Evolutionary conservation across 2,113 vertebrate genomes (phyloP), one percentile per base, ranked within the genome.

Genomic region (Colossoma macropomum): DNA sequence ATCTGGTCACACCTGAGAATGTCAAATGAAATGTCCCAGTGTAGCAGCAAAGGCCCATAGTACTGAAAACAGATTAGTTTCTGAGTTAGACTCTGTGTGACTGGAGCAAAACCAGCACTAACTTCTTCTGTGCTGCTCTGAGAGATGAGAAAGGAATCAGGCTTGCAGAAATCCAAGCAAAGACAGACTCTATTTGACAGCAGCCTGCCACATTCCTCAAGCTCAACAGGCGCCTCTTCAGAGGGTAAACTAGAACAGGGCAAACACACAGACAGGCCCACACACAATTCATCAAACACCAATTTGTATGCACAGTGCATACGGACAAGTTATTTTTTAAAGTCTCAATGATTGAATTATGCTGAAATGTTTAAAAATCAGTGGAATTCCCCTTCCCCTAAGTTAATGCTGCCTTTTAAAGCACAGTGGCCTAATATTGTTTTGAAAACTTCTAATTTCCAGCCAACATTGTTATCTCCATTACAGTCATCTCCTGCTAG

Each of bases 191-290:
- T 12, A 27, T 77, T 71, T 92, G 86, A 86, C 92, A 92, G 65
- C 70, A 79, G n/a, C 69, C 56, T 81, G 83, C 23, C 81, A 94
- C 89, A 94, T 94, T 94, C 89, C 89, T 89, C 68, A 50, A 52
- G 34, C 75, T 56, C 80, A 86, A 28, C 79, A 89, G 89, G 76
- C 72, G 69, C 88, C 83, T 86, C 80, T 71, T 77, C 69, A 27
- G 27, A 74, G 79, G 41, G 71, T 27, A 34, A 56, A 82, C 71
- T 21, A 56, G 77, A 76, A 54, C 72, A 70, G 77, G 52, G 73
- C 72, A 68, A 75, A 69, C 75, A 80, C 30, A 76, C 19, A 76
- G 48, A 28, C 13, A 50, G 34, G 30, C 52, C 27, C 41, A 48
- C 45, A 78, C 12, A 50, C 52, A 54, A 1, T 19, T 54, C 17